Evolutionary conservation across 2,888 invertebrate genomes (phyloP).

Genomic region (Drosophila gaucha): DNA sequence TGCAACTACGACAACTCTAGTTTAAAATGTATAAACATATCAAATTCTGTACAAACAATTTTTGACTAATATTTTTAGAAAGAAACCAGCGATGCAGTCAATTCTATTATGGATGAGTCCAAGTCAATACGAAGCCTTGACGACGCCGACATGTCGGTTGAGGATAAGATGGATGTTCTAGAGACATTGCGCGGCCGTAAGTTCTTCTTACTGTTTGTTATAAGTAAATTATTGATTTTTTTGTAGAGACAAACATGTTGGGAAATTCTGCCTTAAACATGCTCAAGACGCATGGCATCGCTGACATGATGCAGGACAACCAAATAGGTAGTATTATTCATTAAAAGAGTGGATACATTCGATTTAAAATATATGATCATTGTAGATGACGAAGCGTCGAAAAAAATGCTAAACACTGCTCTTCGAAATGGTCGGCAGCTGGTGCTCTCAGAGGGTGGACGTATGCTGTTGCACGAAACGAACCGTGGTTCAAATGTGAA

Average conservation of each 20-base stretch:
- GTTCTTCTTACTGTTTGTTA: neutral
- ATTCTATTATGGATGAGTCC: constrained; percentile 82
- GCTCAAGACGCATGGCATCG: constrained; percentile 93
- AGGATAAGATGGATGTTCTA: constrained; percentile 73
- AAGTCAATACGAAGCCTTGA: constrained; percentile 44
- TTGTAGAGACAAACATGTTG: constrained; percentile 73
- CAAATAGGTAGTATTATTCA: constrained; percentile 31
- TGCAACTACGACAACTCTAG: neutral
- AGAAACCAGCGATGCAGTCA: constrained; percentile 84
- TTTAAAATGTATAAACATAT: neutral
- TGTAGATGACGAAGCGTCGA: constrained; percentile 88
- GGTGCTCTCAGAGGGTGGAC: constrained; percentile 93
- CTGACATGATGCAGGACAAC: constrained; percentile 91
- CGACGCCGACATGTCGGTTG: constrained; percentile 68
- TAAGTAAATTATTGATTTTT: neutral
- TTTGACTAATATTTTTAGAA: constrained; percentile 68
- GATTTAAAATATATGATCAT: neutral
- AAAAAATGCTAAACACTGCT: constrained; percentile 90
- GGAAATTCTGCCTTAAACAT: constrained; percentile 86
- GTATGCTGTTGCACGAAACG: constrained; percentile 88
- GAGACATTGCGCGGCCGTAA: constrained; percentile 66
- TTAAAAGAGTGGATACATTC: neutral
- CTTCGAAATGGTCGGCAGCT: constrained; percentile 94
- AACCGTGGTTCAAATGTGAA: constrained; percentile 50
- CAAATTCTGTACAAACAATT: neutral